Conservation (phyloP, 1,140 invertebrate genomes). For the Dreissena rostriformis region DNA sequence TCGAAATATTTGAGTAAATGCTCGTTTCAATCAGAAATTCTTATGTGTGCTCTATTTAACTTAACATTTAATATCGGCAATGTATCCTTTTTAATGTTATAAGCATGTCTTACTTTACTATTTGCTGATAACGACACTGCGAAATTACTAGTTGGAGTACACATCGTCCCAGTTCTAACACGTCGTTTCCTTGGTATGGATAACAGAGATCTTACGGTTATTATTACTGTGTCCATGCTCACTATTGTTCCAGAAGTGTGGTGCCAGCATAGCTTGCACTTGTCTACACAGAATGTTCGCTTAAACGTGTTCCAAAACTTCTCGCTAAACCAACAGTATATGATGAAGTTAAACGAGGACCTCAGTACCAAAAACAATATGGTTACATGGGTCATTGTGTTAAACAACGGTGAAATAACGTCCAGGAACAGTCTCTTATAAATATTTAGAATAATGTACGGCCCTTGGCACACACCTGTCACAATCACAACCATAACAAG, state of each 20-base stretch:
- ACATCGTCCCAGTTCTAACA: slow-evolving; percentile 1
- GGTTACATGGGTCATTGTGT: slow-evolving; percentile 37
- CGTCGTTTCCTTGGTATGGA: slow-evolving; percentile 2
- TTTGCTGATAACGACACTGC: no score
- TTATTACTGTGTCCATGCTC: slow-evolving; percentile 18
- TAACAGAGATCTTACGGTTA: neutral
- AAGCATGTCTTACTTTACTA: no score
- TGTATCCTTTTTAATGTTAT: no score
- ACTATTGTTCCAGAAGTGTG: neutral
- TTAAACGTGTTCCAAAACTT: slow-evolving; percentile 89
- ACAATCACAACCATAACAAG: slow-evolving; percentile 88
- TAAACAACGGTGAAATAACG: neutral
- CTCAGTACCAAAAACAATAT: slow-evolving; percentile 86
- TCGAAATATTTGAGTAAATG: no score
- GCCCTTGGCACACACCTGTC: slow-evolving; percentile 88
- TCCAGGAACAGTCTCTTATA: slow-evolving; percentile 80
- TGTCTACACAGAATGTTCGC: slow-evolving; percentile 83
- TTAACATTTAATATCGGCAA: no score
- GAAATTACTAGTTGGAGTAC: no score
- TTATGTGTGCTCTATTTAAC: no score
- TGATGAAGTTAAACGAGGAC: slow-evolving; percentile 88
- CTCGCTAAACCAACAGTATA: slow-evolving; percentile 90
- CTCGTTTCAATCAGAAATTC: no score
- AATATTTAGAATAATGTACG: slow-evolving; percentile 71
- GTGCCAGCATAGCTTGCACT: slow-evolving; percentile 35